These are phyloP conservation scores for Chaenogobius annularis DNA, from an alignment of 2,113 vertebrate species.

Conservation along the genomic window DNA sequence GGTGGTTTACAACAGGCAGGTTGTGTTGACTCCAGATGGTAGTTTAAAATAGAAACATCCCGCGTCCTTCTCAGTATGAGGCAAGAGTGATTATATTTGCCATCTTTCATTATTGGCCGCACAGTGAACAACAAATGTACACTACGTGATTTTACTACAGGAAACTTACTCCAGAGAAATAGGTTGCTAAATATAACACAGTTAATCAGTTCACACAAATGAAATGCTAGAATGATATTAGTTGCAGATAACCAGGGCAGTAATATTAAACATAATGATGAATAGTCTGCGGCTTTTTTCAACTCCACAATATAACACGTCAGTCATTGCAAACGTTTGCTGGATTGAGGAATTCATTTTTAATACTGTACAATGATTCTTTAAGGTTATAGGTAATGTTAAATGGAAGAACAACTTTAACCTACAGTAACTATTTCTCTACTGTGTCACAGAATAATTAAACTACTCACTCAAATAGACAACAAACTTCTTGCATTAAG, in stretches of 20 bases:
- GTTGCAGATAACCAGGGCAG: conserved; percentile 8
- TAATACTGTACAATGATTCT: not conserved
- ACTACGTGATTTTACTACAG: conserved; percentile 19
- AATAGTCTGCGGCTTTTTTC: conserved; percentile 26
- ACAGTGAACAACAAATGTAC: conserved; percentile 27
- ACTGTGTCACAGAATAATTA: conserved; percentile 26
- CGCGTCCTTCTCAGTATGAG: conserved; percentile 45
- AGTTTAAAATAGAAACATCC: conserved; percentile 68
- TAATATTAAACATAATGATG: not conserved
- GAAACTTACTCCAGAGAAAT: conserved; percentile 18
- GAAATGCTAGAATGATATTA: conserved; percentile 12
- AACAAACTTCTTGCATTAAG: conserved; percentile 41
- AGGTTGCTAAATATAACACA: conserved; percentile 23
- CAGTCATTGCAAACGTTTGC: not conserved
- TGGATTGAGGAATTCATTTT: not conserved
- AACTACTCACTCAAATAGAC: conserved; percentile 35
- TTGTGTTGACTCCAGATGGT: conserved; percentile 65
- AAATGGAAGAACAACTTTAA: conserved; percentile 11
- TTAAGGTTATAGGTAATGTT: not conserved
- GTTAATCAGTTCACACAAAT: conserved; percentile 35
- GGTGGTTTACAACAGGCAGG: conserved; percentile 69
- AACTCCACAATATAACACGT: conserved; percentile 18
- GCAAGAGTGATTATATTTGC: conserved; percentile 48
- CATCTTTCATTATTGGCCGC: conserved; percentile 50
- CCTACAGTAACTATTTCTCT: not conserved